These are phyloP conservation scores for Meliscaeva auricollis DNA, from an alignment of 2,888 invertebrate genomes.

Conservation along the genomic window DNA sequence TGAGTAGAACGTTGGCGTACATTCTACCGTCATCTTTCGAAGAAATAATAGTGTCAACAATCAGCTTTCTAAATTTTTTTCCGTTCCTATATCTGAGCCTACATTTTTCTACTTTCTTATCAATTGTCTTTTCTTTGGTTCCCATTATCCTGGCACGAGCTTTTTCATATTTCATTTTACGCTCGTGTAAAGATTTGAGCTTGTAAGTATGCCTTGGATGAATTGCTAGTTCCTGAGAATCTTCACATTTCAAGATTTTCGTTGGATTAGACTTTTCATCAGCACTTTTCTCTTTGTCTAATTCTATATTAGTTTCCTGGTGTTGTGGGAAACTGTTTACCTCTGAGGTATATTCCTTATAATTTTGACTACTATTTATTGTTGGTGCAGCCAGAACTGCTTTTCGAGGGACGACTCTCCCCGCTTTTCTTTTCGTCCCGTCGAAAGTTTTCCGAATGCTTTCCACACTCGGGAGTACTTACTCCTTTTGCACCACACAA, in stretches of 20 bases:
- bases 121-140: not conserved
- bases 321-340: not conserved
- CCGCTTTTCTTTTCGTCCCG: slow-evolving; percentile 10
- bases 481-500: slow-evolving; percentile 8
- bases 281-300: too few species aligned
- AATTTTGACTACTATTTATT: not conserved
- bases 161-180: not conserved
- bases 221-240: too few species aligned
- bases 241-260: too few species aligned
- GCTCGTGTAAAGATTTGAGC: slow-evolving; percentile 1
- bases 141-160: not conserved
- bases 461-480: not conserved
- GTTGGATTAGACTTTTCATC: too few species aligned
- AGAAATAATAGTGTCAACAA: not conserved
- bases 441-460: slow-evolving; percentile 6
- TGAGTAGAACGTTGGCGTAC: not conserved
- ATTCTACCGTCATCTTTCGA: not conserved
- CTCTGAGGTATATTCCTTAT: too few species aligned
- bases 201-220: not conserved
- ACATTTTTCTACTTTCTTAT: not conserved
- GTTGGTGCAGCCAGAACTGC: not conserved
- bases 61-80: too few species aligned
- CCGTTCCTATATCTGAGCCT: too few species aligned
- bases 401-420: slow-evolving; percentile 9
- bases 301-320: too few species aligned